Evolutionary conservation across 1,140 invertebrate genomes (phyloP).

Genomic region (Ectropis grisescens): DNA sequence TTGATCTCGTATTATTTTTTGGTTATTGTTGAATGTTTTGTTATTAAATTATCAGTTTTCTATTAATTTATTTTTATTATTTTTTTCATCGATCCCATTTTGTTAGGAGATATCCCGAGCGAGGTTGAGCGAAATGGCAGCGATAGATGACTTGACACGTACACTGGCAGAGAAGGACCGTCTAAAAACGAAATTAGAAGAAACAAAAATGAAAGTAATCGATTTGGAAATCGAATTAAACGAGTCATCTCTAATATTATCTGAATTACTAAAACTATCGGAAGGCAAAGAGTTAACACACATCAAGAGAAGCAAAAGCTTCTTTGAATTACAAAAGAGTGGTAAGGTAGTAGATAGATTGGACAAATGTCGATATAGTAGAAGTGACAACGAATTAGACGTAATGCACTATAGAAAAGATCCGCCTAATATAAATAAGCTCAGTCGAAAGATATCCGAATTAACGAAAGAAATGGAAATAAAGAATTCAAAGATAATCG

Average conservation of each 20-base stretch:
- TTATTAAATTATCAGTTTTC: conserved; percentile 40
- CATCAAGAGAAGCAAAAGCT: conserved; percentile 56
- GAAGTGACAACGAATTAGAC: conserved; percentile 46
- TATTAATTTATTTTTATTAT: conserved; percentile 41
- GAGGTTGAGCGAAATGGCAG: conserved; percentile 44
- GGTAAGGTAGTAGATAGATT: conserved; percentile 64
- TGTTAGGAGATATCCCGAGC: conserved; percentile 47
- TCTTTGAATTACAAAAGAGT: conserved; percentile 60
- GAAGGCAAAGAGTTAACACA: conserved; percentile 40
- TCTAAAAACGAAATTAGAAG: conserved; percentile 48
- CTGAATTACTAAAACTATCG: conserved; percentile 56
- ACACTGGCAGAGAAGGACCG: conserved; percentile 41
- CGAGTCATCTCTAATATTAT: conserved; percentile 55
- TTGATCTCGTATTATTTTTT: conserved; percentile 55
- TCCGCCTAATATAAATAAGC: conserved; percentile 35
- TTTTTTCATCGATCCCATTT: conserved; percentile 37
- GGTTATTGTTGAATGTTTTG: conserved; percentile 52
- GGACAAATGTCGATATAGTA: conserved; percentile 48
- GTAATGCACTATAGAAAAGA: conserved; percentile 17
- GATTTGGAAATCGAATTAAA: conserved; percentile 63
- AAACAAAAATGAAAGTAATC: conserved; percentile 52
- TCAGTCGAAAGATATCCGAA: conserved; percentile 52
- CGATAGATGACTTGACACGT: conserved; percentile 38
- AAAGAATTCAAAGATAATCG: conserved; percentile 69
- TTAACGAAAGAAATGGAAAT: conserved; percentile 62